Evolutionary conservation across 1,140 invertebrate species (phyloP).

Genomic region (Elysia chlorotica): DNA sequence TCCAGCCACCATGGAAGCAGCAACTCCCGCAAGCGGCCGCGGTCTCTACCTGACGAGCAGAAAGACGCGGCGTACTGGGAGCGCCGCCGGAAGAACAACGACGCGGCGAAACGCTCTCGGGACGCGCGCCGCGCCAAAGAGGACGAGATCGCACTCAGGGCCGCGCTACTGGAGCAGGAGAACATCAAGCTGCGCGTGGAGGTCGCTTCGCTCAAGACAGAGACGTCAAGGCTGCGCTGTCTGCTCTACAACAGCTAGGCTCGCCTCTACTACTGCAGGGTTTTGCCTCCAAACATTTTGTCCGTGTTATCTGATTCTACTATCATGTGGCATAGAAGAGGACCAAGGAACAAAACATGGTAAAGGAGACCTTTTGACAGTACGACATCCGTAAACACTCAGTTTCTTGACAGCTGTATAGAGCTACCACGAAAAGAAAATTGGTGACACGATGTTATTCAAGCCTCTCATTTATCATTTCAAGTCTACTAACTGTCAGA

Average conservation of each 20-base stretch:
- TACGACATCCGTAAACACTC: no score
- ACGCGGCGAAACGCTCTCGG: slow-evolving; percentile 91
- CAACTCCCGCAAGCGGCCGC: slow-evolving; percentile 18
- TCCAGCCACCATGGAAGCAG: background rate
- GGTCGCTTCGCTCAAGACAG: slow-evolving; percentile 68
- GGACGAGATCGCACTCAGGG: slow-evolving; percentile 87
- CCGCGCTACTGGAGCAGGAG: slow-evolving; percentile 84
- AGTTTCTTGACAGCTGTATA: no score
- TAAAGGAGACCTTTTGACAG: no score
- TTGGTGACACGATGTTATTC: no score
- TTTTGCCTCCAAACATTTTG: no score
- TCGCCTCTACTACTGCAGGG: no score
- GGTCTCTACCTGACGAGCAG: slow-evolving; percentile 49
- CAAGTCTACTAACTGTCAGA: no score
- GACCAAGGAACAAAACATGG: no score
- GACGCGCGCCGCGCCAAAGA: slow-evolving; percentile 89
- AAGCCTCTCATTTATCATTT: no score
- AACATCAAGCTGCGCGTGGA: slow-evolving; percentile 72
- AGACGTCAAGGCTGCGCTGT: slow-evolving; percentile 64
- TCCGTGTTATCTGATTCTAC: no score
- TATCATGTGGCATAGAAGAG: no score
- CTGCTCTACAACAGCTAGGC: slow-evolving; percentile 55
- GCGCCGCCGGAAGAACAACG: slow-evolving; percentile 89
- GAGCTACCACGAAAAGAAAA: no score
- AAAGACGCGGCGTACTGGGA: slow-evolving; percentile 88